phyloP scores from a whole-genome alignment of 2,888 invertebrate genomes.

The Idaea dimidiata region DNA sequence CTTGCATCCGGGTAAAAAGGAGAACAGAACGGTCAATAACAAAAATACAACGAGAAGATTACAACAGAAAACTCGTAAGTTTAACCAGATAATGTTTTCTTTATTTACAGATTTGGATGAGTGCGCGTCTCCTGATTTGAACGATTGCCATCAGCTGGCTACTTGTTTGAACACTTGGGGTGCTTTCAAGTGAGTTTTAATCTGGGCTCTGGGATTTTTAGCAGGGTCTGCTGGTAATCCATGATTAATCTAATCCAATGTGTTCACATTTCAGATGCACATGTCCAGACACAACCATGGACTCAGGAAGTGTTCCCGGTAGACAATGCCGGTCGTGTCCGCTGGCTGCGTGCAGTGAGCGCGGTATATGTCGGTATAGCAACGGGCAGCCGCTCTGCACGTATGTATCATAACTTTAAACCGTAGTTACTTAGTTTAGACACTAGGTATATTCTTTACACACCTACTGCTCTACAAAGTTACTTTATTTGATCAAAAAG shows the following conservation, averaged over 20 bases:
- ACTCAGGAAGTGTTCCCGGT: conserved; percentile 86
- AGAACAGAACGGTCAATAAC: too few relatives aligned
- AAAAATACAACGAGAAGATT: too few relatives aligned
- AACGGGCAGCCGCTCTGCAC: conserved; percentile 88
- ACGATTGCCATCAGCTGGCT: conserved; percentile 91
- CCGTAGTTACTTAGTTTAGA: background rate
- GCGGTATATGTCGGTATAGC: conserved; percentile 90
- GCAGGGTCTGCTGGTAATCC: too few relatives aligned
- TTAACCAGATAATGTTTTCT: background rate
- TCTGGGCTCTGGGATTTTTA: too few relatives aligned
- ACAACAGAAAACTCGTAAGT: too few relatives aligned
- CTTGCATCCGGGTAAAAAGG: too few relatives aligned
- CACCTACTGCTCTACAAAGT: too few relatives aligned
- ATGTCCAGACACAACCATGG: conserved; percentile 88
- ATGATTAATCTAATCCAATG: background rate
- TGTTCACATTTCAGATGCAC: conserved; percentile 44
- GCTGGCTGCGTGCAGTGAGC: conserved; percentile 88
- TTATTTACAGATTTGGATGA: conserved; percentile 88
- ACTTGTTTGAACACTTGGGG: conserved; percentile 92
- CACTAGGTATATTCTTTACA: too few relatives aligned
- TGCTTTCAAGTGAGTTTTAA: conserved; percentile 80
- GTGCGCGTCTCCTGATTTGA: conserved; percentile 89
- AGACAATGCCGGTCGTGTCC: conserved; percentile 90
- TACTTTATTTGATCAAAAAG: too few relatives aligned
- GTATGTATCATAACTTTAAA: conserved; percentile 71